Evolutionary conservation across 2,797 vertebrate species (phyloP), one percentile per base, ranked within the genome.

Genomic region (Rhincodon typus): DNA sequence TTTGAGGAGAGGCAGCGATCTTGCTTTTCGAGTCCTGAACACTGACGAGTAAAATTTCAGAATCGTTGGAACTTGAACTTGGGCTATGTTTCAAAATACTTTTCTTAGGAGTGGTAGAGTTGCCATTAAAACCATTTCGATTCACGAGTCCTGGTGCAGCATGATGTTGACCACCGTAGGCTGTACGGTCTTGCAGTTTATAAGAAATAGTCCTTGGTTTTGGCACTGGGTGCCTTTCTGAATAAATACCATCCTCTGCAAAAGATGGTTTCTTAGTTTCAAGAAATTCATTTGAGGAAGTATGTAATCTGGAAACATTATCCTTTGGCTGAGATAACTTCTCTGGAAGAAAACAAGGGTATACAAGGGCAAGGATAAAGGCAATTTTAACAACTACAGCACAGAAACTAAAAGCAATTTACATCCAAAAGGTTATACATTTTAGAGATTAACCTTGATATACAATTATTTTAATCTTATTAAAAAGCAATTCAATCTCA

Each of bases 171-270:
- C 90, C 96, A 94, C 96, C 97, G 34, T 97, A 97, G 84, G 96
- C 96, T 79, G 97, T 97, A 96, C 96, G 96, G 96, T 96, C 96
- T 84, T 96, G 95, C 5, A 96, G 96, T 97, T 97, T 98, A 23
- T 97, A 97, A 95, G 98, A 94, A 95, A 98, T 97, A 21, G 98
- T 99, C 97, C 99, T 98, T 96, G 98, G 98, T 97, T 98, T 99
- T 30, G 99, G 99, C 94, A 99, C 96, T 1, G 99, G 99, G 96
- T 3, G 90, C 34, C 70, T 96, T 96, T 42, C 97, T 34, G 97
- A 97, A 3, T 96, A 97, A 96, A 97, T 57, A 57, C 96, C 96
- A 66, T 96, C 96, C 34, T 96, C 97, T 95, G 97, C 96, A 21
- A 96, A 82, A 95, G 79, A 13, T 25, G 96, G 96, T 74, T 57